A percentile compares a stretch with the other conserved stretches of the same genome.
Conservation (phyloP, 2,797 vertebrate species). For the Poeciliopsis paucimaculata region DNA sequence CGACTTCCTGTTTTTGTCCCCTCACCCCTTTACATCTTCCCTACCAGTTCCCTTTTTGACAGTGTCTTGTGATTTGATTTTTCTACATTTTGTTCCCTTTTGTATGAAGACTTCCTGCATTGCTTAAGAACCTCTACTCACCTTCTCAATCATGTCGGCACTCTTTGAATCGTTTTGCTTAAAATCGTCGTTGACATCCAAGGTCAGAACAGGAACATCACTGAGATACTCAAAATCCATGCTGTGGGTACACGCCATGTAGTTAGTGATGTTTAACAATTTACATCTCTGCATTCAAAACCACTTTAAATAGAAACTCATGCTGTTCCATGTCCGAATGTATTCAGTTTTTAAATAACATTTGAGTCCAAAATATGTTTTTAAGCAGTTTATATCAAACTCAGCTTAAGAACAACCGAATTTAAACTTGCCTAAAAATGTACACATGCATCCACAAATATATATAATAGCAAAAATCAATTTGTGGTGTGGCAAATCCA, state of each 20-base stretch:
- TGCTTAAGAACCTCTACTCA: slow-evolving; percentile 53
- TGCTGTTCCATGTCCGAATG: neutral
- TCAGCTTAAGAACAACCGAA: neutral
- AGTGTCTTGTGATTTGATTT: neutral
- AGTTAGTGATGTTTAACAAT: slow-evolving; percentile 3
- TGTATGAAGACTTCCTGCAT: neutral
- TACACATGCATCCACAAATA: neutral
- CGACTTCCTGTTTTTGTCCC: neutral
- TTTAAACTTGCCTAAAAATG: neutral
- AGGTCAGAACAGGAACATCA: slow-evolving; percentile 87
- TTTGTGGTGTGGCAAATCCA: no score
- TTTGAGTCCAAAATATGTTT: neutral
- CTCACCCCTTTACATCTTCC: neutral
- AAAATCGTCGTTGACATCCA: slow-evolving; percentile 93
- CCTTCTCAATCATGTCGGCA: slow-evolving; percentile 90
- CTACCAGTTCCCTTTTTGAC: neutral
- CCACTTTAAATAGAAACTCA: neutral
- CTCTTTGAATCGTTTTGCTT: slow-evolving; percentile 76
- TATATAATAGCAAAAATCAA: no score
- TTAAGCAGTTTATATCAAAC: neutral
- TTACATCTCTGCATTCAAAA: neutral
- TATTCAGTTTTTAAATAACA: neutral
- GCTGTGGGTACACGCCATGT: slow-evolving; percentile 66
- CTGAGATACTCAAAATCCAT: slow-evolving; percentile 88
- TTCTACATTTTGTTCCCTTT: neutral